phyloP scores from a whole-genome alignment of 1,140 invertebrate species.

The Heterodera carotae region DNA sequence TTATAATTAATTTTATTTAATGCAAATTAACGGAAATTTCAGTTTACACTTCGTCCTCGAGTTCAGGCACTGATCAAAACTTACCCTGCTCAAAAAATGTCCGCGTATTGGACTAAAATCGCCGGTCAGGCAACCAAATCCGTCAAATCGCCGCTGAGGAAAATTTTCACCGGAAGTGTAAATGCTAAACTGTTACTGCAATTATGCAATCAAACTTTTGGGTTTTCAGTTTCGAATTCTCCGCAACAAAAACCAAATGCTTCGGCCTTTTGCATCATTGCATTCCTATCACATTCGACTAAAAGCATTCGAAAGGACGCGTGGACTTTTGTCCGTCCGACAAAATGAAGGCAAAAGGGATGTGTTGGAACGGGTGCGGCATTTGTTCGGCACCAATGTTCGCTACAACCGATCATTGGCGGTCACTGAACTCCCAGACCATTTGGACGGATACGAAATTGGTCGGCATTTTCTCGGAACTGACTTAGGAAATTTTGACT shows the following conservation, averaged over 20 bases:
- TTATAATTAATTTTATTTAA: not conserved
- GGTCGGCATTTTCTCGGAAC: too few relatives aligned
- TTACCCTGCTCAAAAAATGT: not conserved
- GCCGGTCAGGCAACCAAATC: conserved; percentile 2
- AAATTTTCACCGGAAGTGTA: not conserved
- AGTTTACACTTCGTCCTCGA: not conserved
- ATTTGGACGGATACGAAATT: conserved; percentile 39
- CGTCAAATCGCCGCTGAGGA: not conserved
- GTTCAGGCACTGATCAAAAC: not conserved
- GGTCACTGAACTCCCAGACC: conserved; percentile 22
- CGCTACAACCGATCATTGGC: conserved; percentile 31
- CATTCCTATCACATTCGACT: conserved; percentile 28
- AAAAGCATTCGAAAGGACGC: conserved; percentile 7
- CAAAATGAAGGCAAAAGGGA: conserved; percentile 1
- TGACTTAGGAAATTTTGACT: too few relatives aligned
- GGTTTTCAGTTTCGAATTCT: not conserved
- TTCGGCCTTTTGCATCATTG: conserved; percentile 32
- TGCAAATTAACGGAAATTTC: not conserved
- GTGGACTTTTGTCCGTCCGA: conserved; percentile 17
- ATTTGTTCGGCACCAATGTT: conserved; percentile 39
- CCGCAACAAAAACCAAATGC: not conserved
- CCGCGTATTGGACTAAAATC: conserved; percentile 5
- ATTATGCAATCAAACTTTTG: not conserved
- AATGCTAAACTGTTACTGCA: not conserved
- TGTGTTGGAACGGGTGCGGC: conserved; percentile 27